Conservation (phyloP, 2,797 vertebrate species). For the Hypotaenidia okinawae region DNA sequence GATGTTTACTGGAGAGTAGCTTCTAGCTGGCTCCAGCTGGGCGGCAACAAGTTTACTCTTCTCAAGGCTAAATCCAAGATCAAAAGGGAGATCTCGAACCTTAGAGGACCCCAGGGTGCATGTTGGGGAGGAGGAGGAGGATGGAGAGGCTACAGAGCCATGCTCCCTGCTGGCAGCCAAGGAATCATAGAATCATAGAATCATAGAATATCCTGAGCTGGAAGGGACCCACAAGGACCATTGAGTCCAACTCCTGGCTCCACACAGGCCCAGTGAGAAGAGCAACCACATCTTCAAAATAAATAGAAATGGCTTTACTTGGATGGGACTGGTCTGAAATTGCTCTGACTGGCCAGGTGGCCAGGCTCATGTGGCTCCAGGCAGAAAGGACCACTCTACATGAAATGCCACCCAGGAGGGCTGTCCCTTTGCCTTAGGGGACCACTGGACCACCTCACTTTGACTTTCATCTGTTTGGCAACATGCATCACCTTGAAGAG, state of each 20-base stretch:
- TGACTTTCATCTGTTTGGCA: background rate
- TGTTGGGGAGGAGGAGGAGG: background rate
- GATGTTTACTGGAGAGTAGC: background rate
- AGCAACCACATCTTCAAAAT: background rate
- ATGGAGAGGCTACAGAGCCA: rapidly evolving
- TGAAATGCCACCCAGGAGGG: background rate
- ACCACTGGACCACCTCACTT: background rate
- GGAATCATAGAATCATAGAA: no score
- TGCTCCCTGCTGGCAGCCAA: rapidly evolving
- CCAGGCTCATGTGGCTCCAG: background rate
- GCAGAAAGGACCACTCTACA: rapidly evolving
- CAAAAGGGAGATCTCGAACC: background rate
- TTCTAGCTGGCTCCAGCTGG: background rate
- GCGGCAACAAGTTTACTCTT: background rate
- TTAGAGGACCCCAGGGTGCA: background rate
- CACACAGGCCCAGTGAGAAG: background rate
- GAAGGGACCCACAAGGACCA: no score
- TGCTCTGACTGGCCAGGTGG: background rate
- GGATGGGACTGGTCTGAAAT: background rate
- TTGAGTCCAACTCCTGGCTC: no score
- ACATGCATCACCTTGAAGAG: background rate
- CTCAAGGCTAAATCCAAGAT: background rate
- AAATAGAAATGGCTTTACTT: background rate
- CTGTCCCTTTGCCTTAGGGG: background rate
- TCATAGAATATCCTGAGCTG: no score